phyloP scores from a whole-genome alignment of 2,888 invertebrate species.

The Polietes domitor region DNA sequence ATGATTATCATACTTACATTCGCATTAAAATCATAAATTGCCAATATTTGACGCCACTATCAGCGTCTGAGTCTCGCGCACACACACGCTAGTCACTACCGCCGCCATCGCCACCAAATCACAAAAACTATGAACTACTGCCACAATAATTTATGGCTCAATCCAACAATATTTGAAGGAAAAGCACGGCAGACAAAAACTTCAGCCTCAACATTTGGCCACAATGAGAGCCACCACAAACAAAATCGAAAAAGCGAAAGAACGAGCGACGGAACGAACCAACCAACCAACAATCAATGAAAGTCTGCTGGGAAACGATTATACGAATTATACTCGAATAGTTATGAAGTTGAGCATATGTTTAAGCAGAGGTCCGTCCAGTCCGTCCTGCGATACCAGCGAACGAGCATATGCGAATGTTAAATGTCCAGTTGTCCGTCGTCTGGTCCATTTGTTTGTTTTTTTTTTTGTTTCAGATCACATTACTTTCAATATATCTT shows the following conservation, averaged over 20 bases:
- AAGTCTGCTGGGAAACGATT: neutral
- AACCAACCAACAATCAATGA: neutral
- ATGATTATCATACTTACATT: conserved; percentile 62
- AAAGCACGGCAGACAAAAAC: neutral
- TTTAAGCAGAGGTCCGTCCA: neutral
- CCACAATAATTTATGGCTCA: conserved; percentile 52
- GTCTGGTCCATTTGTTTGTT: neutral
- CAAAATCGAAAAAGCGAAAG: neutral
- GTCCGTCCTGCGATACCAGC: neutral
- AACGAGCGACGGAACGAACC: neutral
- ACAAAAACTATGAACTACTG: conserved; percentile 41
- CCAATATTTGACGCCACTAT: conserved; percentile 67
- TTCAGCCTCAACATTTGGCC: neutral
- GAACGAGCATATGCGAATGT: neutral
- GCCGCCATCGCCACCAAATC: neutral
- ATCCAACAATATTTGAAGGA: conserved; percentile 26
- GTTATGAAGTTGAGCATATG: conserved; percentile 2
- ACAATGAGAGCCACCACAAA: conserved; percentile 2
- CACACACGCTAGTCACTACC: neutral
- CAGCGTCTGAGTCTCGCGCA: conserved; percentile 37
- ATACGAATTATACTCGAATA: neutral
- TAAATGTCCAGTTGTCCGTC: neutral
- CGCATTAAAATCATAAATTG: conserved; percentile 67
- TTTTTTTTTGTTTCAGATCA: conserved; percentile 9
- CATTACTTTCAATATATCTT: conserved; percentile 27